Evolutionary conservation across 2,113 vertebrate genomes (phyloP).

Genomic region (Australoheros scitulus): DNA sequence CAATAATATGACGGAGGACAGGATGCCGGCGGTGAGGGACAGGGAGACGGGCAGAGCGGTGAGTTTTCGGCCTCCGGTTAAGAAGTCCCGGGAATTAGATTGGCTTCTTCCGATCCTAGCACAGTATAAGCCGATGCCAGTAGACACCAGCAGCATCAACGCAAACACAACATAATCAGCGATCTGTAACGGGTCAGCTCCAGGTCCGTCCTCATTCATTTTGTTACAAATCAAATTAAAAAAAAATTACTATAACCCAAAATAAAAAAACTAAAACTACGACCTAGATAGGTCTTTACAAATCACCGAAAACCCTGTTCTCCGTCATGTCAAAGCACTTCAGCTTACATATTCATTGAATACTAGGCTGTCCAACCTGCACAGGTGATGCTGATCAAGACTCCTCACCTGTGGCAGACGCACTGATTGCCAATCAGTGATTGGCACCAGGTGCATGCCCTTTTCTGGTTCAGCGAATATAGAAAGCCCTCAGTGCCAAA

Average conservation of each 20-base stretch:
- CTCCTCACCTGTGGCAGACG: neutral
- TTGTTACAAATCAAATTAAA: neutral
- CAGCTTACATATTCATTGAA: neutral
- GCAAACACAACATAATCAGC: constrained; percentile 90
- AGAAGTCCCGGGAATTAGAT: constrained; percentile 82
- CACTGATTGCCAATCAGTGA: neutral
- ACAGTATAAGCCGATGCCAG: constrained; percentile 84
- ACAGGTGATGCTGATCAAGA: neutral
- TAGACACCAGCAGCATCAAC: constrained; percentile 85
- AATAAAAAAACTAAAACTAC: too few relatives aligned
- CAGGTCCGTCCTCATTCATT: constrained; percentile 38
- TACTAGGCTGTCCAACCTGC: neutral
- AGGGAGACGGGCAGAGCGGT: constrained; percentile 84
- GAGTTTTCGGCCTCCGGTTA: constrained; percentile 85
- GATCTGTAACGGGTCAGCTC: constrained; percentile 66
- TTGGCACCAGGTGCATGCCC: neutral
- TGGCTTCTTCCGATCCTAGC: constrained; percentile 76
- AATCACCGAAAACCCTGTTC: neutral
- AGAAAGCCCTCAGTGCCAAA: too few relatives aligned
- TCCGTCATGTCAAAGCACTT: neutral
- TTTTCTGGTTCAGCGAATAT: neutral
- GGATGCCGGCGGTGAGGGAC: constrained; percentile 88
- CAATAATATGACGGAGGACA: constrained; percentile 89
- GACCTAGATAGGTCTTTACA: neutral
- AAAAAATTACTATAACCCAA: neutral